Percentiles rank a stretch among this genome's conserved stretches.
Evolutionary conservation across 2,113 vertebrate species (phyloP).

Genomic region (Nestor notabilis): DNA sequence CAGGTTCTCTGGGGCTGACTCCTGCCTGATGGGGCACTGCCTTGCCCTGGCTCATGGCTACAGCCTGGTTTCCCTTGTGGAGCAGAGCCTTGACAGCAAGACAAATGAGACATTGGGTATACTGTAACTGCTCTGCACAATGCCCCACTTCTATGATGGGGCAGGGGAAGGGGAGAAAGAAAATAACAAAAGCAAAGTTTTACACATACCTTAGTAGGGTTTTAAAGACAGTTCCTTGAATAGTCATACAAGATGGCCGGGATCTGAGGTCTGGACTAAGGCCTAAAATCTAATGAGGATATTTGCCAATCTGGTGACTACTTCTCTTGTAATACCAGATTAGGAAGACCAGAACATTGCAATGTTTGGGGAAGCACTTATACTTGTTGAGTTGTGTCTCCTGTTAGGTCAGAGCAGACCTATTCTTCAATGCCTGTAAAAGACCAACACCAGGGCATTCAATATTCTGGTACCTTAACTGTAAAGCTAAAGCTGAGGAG

Average conservation of each 20-base stretch:
- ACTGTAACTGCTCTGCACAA: not conserved
- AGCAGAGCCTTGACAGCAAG: not conserved
- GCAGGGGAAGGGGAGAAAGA: not conserved
- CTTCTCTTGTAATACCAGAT: not conserved
- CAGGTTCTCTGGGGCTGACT: not conserved
- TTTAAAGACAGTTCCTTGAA: not conserved
- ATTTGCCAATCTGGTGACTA: not conserved
- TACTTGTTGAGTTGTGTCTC: not conserved
- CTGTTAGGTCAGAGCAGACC: not conserved
- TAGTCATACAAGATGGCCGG: not conserved
- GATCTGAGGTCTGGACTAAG: not conserved
- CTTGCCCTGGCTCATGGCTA: not conserved
- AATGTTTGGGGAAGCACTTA: not conserved
- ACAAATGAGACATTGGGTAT: accelerated
- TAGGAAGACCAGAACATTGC: not conserved
- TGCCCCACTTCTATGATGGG: accelerated
- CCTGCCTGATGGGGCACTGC: not conserved
- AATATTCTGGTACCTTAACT: not conserved
- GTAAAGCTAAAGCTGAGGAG: not conserved
- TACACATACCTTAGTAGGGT: not conserved
- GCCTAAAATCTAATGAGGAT: not conserved
- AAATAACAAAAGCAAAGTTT: not conserved
- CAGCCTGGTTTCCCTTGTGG: not conserved
- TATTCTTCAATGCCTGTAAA: not conserved
- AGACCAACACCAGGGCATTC: not conserved